These are phyloP conservation scores for Bombus confusus DNA, from an alignment of 1,140 invertebrate genomes.

Conservation along the genomic window DNA sequence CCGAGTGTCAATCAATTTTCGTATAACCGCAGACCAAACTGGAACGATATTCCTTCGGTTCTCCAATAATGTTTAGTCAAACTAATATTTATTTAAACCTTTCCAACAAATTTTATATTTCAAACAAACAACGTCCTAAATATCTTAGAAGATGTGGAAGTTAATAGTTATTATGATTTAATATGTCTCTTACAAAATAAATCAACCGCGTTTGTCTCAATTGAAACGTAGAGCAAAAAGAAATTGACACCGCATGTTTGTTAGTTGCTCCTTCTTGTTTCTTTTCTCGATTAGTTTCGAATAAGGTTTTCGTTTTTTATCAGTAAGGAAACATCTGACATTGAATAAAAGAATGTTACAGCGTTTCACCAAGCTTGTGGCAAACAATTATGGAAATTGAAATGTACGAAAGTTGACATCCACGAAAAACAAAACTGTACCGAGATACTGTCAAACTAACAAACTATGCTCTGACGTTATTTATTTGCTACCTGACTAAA, in stretches of 20 bases:
- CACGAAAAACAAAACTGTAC: too few species aligned
- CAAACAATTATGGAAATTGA: not conserved
- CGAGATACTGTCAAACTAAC: too few species aligned
- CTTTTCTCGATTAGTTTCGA: too few species aligned
- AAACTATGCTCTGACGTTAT: too few species aligned
- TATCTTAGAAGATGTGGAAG: not conserved
- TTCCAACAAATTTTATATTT: not conserved
- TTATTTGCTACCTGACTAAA: too few species aligned
- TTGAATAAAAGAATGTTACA: too few species aligned
- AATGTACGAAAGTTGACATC: not conserved
- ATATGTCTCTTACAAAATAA: not conserved
- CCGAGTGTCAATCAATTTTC: conserved; percentile 25
- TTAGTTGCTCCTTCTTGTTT: too few species aligned
- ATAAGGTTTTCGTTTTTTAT: not conserved
- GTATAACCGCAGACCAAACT: conserved; percentile 12
- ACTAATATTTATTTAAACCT: not conserved
- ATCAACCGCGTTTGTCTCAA: not conserved
- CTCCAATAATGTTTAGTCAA: not conserved
- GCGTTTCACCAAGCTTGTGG: too few species aligned
- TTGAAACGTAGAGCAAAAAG: not conserved
- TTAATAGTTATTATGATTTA: not conserved
- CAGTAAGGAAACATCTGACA: not conserved
- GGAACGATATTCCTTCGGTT: conserved; percentile 2
- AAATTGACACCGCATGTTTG: not conserved
- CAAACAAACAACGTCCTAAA: not conserved